Evolutionary conservation across 2,797 vertebrate genomes (phyloP).

Genomic region (Corythornis leucogaster): DNA sequence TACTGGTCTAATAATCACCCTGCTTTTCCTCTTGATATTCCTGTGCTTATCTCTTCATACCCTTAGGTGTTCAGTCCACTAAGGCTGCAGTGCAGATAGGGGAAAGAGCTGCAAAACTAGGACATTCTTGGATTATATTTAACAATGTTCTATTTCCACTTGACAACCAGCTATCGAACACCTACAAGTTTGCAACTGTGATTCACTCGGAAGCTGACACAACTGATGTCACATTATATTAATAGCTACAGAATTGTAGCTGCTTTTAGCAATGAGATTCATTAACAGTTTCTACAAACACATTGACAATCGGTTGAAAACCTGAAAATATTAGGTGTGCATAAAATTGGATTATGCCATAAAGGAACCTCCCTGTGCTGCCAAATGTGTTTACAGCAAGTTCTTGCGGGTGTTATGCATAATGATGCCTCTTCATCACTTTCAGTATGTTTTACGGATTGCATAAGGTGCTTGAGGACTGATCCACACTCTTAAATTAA

Average conservation of each 20-base stretch:
- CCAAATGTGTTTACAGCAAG: slow-evolving; percentile 50
- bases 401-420: slow-evolving; percentile 26
- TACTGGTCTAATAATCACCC: neutral
- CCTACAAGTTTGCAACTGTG: slow-evolving; percentile 77
- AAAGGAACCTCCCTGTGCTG: slow-evolving; percentile 44
- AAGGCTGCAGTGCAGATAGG: slow-evolving; percentile 43
- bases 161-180: slow-evolving; percentile 77
- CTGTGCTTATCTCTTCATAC: neutral
- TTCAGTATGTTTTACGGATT: neutral
- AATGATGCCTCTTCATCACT: slow-evolving; percentile 20
- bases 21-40: neutral
- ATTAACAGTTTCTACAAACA: slow-evolving; percentile 79
- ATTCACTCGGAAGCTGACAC: slow-evolving; percentile 80
- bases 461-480: slow-evolving; percentile 24
- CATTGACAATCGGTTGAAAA: slow-evolving; percentile 55
- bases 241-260: slow-evolving; percentile 82
- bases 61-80: slow-evolving; percentile 42
- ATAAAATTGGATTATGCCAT: slow-evolving; percentile 48
- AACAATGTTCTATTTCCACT: slow-evolving; percentile 78
- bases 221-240: slow-evolving; percentile 81
- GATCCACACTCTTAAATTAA: slow-evolving; percentile 3
- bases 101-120: slow-evolving; percentile 70
- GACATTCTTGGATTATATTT: slow-evolving; percentile 82
- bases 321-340: slow-evolving; percentile 57
- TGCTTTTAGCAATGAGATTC: slow-evolving; percentile 77